A percentile compares a stretch with the other conserved stretches of the same genome.
These are phyloP conservation scores for Ruditapes philippinarum DNA, from an alignment of 1,140 invertebrate species.

Conservation along the genomic window DNA sequence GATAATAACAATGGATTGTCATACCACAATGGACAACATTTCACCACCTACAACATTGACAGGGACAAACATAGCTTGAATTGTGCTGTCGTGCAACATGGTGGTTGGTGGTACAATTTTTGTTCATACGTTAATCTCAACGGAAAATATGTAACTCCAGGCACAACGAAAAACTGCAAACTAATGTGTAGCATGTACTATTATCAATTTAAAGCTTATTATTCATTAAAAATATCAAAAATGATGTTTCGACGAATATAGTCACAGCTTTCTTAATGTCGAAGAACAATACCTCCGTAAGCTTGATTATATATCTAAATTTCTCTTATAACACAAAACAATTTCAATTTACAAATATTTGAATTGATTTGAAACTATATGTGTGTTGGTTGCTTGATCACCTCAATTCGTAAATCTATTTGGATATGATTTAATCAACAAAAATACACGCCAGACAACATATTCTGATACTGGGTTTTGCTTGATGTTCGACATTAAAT, in stretches of 20 bases:
- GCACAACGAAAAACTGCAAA: background rate
- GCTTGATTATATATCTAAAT: too few relatives aligned
- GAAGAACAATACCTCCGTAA: too few relatives aligned
- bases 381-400: too few relatives aligned
- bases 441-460: too few relatives aligned
- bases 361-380: too few relatives aligned
- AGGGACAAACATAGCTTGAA: background rate
- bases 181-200: background rate
- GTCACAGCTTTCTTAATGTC: too few relatives aligned
- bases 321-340: too few relatives aligned
- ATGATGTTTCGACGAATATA: background rate
- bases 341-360: too few relatives aligned
- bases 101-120: conserved; percentile 14
- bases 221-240: background rate
- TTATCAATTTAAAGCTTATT: background rate
- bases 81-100: background rate
- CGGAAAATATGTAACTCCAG: conserved; percentile 5
- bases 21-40: background rate
- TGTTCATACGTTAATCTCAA: conserved; percentile 12
- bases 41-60: background rate
- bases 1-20: background rate
- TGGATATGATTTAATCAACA: too few relatives aligned
- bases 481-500: too few relatives aligned
- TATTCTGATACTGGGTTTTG: too few relatives aligned
- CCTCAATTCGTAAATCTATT: too few relatives aligned